These are phyloP conservation scores for Columba livia DNA, from an alignment of 2,113 vertebrate species.

Conservation along the genomic window DNA sequence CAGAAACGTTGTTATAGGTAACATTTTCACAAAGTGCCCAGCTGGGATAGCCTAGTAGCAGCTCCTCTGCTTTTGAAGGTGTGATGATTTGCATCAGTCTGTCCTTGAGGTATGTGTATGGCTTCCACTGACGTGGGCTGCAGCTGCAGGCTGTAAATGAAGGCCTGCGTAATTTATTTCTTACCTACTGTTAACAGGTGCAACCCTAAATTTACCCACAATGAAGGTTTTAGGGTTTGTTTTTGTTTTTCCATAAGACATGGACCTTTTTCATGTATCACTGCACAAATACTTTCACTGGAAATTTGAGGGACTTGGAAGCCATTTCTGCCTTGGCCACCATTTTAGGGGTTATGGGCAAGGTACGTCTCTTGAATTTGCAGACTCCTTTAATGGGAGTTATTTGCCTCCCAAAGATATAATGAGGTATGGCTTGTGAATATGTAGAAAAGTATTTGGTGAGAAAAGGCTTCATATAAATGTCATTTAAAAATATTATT, in stretches of 20 bases:
- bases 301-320: neutral
- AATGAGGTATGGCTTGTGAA: neutral
- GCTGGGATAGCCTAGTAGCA: neutral
- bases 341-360: neutral
- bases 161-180: neutral
- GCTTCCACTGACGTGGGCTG: neutral
- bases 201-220: neutral
- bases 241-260: neutral
- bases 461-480: neutral
- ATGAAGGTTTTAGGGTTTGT: no score
- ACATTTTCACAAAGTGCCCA: neutral
- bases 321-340: neutral
- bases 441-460: neutral
- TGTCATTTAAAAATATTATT: neutral
- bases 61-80: slow-evolving; percentile 29
- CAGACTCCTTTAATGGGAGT: neutral
- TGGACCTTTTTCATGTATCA: neutral
- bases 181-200: neutral
- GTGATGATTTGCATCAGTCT: slow-evolving; percentile 30
- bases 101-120: neutral
- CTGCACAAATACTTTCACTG: neutral
- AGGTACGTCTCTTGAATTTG: neutral
- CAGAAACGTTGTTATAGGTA: neutral
- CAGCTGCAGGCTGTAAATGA: slow-evolving; percentile 16
- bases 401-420: neutral